Evolutionary conservation across 2,113 vertebrate genomes (phyloP), one percentile per base, ranked within the genome.

Genomic region (Phodopus roborovskii): DNA sequence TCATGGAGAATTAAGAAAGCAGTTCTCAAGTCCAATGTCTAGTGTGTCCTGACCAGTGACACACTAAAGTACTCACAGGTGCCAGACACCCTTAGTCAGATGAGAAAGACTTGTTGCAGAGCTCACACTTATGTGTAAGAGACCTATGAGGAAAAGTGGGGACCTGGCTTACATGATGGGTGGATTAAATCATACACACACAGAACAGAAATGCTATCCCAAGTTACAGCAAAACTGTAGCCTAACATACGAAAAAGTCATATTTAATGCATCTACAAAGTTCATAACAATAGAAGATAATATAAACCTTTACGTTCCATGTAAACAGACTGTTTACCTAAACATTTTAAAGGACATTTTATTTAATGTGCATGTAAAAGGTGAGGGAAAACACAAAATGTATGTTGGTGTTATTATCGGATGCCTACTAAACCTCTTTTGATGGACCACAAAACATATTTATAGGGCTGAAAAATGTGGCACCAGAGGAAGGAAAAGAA

Each of bases 281-380:
- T 78, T 64, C 7, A n/a, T 81, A 81, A 74, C 28, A 60, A 92
- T 36, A 92, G 91, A 93, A 86, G 30, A 88, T 53, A 92, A 74
- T 85, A 8, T 89, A 70, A 96, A 95, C 78, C 58, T 95, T 85
- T 92, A 92, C 95, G n/a, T 86, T 91, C 20, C 33, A 88, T 7
- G 17, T 64, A 88, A 95, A 83, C 82, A 9, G 26, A 33, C 73
- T 39, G 13, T 91, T 93, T 90, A 50, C 71, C 73, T 30, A 79
- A 48, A 68, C 39, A 83, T 74, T 17, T n/a, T 17, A 81, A 96
- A 92, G 36, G 30, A 84, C 60, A 8, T 26, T 96, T 94, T 92
- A 94, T 75, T 87, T 93, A 86, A 92, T 50, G 0, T 88, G 26
- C 62, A 84, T 33, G 77, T 22, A 82, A 88, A 24, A 88, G 74